Evolutionary conservation across 2,797 vertebrate species (phyloP).

Genomic region (Lophotriccus pileatus): DNA sequence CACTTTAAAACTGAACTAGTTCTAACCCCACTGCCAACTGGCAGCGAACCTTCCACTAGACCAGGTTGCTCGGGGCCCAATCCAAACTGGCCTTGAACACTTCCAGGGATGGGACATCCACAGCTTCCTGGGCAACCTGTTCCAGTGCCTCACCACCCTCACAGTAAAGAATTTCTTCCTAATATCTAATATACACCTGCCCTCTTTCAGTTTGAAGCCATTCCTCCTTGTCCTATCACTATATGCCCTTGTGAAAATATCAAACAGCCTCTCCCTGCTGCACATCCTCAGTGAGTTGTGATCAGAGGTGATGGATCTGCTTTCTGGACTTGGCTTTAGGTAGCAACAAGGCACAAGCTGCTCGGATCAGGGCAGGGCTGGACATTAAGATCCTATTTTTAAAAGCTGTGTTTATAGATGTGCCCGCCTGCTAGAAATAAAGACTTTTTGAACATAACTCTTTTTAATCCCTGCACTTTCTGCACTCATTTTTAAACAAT

Average conservation of each 20-base stretch:
- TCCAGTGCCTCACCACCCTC: neutral
- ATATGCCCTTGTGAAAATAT: neutral
- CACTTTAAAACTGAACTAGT: neutral
- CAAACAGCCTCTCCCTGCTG: neutral
- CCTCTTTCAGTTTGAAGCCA: neutral
- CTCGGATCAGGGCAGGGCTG: neutral
- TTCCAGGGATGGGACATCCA: neutral
- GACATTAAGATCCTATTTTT: neutral
- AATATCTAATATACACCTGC: neutral
- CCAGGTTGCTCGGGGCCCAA: neutral
- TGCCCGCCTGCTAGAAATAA: neutral
- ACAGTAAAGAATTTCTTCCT: neutral
- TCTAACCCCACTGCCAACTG: neutral
- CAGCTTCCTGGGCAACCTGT: neutral
- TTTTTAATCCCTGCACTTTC: neutral
- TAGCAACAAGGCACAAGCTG: neutral
- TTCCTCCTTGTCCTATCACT: neutral
- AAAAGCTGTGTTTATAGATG: neutral
- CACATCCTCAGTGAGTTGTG: neutral
- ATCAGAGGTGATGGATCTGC: neutral
- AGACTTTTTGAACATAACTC: neutral
- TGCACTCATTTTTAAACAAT: neutral
- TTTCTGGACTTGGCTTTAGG: neutral
- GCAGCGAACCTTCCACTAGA: too few relatives aligned
- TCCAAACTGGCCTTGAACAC: neutral